Evolutionary conservation across 2,113 vertebrate species (phyloP), one percentile per base, ranked within the genome.

Genomic region (Tenrec ecaudatus): DNA sequence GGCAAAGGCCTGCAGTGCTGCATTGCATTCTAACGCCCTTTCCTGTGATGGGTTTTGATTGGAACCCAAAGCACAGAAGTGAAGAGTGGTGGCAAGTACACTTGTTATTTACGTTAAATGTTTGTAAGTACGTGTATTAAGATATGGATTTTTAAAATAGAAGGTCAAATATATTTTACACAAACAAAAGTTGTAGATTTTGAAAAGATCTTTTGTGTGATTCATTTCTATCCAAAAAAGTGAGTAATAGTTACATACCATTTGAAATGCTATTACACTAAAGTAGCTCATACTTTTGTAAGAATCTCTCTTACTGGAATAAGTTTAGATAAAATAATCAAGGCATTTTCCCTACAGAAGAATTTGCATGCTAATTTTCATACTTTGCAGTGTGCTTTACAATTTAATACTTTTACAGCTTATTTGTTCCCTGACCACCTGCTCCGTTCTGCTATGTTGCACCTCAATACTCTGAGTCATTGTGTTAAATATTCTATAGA

Each of bases 401-500:
- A 92, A 83, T 68, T 3, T 14, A 89, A 95, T 93, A 47, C n/a
- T 20, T 93, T 89, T 94, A 82, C 60, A 86, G 77, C 1, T 90
- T 57, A 84, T 96, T 96, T n/a, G 0, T 92, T 95, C 16, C 43
- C 82, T 14, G 23, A 66, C 58, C 76, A 90, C 82, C 53, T 96
- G 40, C 78, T 97, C 82, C 33, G 2, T 97, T 97, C 57, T 95
- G 27, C 58, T 94, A 6, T 89, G 4, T 84, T 92, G 19, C 20
- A 75, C 69, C 60, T 89, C 95, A 93, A 94, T 96, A 93, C 47
- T 19, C 38, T 57, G 27, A 95, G 33, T 80, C 82, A 89, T 27
- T 81, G n/a, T 86, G 83, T 36, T 93, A 97, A 91, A 83, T 89
- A 2, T 76, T 81, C 92, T 97, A 73, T 96, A 79, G 58, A 97